Conservation (phyloP, 2,888 invertebrate genomes). For the Empis livida region DNA sequence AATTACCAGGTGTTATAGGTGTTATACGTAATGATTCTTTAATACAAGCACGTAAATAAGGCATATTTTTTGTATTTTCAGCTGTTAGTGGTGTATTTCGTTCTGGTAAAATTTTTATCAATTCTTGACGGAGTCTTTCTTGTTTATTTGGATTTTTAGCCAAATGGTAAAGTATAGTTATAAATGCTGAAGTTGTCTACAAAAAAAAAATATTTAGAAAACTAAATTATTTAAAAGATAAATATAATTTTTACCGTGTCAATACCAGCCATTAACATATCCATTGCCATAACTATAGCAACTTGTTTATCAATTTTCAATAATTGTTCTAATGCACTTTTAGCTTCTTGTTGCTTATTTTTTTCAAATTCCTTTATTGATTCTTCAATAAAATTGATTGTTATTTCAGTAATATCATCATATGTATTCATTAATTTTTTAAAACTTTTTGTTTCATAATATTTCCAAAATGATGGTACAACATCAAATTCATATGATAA, state of each 20-base stretch:
- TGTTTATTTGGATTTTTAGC: slow-evolving; percentile 51
- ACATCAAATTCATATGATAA: slow-evolving; percentile 24
- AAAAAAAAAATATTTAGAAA: slow-evolving; percentile 16
- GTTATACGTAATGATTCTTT: slow-evolving; percentile 56
- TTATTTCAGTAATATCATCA: slow-evolving; percentile 24
- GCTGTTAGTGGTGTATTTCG: slow-evolving; percentile 32
- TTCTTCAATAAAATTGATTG: slow-evolving; percentile 29
- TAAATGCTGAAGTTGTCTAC: slow-evolving; percentile 25
- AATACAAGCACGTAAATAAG: slow-evolving; percentile 58
- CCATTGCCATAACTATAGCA: slow-evolving; percentile 54
- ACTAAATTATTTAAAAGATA: background rate
- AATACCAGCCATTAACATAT: slow-evolving; percentile 58
- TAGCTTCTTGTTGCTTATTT: slow-evolving; percentile 5
- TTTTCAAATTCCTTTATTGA: slow-evolving; percentile 23
- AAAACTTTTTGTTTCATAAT: slow-evolving; percentile 23
- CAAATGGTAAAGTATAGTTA: slow-evolving; percentile 31
- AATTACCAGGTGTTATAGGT: slow-evolving; percentile 47
- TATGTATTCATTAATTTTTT: slow-evolving; percentile 22
- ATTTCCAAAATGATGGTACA: slow-evolving; percentile 27
- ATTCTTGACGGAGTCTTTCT: slow-evolving; percentile 45
- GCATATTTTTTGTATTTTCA: slow-evolving; percentile 37
- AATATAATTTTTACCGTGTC: slow-evolving; percentile 46
- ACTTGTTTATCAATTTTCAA: slow-evolving; percentile 46
- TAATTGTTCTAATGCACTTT: slow-evolving; percentile 50
- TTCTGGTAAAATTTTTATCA: slow-evolving; percentile 33